These are phyloP conservation scores for Oegoconia quadripuncta DNA, from an alignment of 2,888 invertebrate genomes.

Conservation along the genomic window DNA sequence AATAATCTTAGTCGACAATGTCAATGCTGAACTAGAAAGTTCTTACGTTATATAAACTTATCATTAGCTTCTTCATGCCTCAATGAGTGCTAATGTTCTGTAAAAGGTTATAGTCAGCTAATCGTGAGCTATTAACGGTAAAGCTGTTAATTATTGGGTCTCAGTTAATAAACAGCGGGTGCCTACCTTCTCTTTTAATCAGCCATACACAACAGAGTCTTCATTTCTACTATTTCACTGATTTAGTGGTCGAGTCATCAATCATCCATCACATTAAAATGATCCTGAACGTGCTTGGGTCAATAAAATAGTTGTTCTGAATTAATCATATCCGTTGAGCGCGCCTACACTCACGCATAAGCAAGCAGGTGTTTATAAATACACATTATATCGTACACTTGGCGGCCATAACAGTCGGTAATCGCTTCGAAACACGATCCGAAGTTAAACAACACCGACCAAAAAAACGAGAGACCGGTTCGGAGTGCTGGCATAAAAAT, in stretches of 20 bases:
- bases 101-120: conserved; percentile 11
- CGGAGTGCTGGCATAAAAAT: conserved; percentile 49
- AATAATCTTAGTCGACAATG: conserved; percentile 41
- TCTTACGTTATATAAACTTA: conserved; percentile 16
- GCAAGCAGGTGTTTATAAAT: conserved; percentile 61
- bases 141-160: conserved; percentile 22
- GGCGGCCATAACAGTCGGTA: conserved; percentile 53
- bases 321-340: conserved; percentile 56
- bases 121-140: conserved; percentile 22
- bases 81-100: conserved; percentile 3
- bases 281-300: conserved; percentile 37
- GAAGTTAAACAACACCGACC: conserved; percentile 57
- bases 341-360: conserved; percentile 46
- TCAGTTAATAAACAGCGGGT: conserved; percentile 16
- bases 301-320: conserved; percentile 50
- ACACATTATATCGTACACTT: conserved; percentile 49
- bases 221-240: conserved; percentile 25
- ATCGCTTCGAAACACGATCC: conserved; percentile 50
- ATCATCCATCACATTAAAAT: conserved; percentile 31
- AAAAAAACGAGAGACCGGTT: conserved; percentile 59
- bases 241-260: conserved; percentile 23
- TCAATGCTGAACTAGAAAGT: conserved; percentile 41
- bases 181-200: conserved; percentile 17
- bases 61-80: conserved; percentile 10
- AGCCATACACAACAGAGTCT: conserved; percentile 13